A percentile compares a stretch with the other conserved stretches of the same genome.
Conservation (phyloP, 2,888 invertebrate species). For the Miltochrista miniata region DNA sequence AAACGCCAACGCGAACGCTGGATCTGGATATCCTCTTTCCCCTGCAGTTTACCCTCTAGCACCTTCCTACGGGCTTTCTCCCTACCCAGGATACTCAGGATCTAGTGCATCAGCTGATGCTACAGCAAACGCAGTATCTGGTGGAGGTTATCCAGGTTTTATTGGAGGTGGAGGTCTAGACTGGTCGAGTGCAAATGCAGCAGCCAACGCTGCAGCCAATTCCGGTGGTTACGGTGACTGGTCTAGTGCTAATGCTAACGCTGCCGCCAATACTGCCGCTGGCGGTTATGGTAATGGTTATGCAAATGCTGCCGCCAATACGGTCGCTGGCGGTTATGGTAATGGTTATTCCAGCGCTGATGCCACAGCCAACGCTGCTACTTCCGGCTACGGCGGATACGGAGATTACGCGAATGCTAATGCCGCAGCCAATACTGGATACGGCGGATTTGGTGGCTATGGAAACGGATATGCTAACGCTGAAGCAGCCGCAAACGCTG, state of each 20-base stretch:
- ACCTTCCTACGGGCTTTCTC: background rate
- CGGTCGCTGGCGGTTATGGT: conserved; percentile 1
- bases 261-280: background rate
- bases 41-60: background rate
- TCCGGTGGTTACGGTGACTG: background rate
- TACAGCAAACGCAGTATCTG: conserved; percentile 1
- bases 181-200: conserved; percentile 1
- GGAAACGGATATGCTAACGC: background rate
- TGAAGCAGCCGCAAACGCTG: background rate
- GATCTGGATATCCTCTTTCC: background rate
- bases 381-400: background rate
- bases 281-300: background rate
- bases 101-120: conserved; percentile 5
- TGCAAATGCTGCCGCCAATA: background rate
- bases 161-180: conserved; percentile 1
- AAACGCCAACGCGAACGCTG: conserved; percentile 2
- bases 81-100: background rate
- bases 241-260: background rate
- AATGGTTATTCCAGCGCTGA: background rate
- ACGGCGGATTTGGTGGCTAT: too few species aligned
- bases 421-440: conserved; percentile 20
- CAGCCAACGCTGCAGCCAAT: conserved; percentile 4
- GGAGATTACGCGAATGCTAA: conserved; percentile 16
- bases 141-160: background rate
- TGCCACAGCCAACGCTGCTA: background rate